phyloP scores from a whole-genome alignment of 2,797 vertebrate genomes.

The Xyrichtys novacula region DNA sequence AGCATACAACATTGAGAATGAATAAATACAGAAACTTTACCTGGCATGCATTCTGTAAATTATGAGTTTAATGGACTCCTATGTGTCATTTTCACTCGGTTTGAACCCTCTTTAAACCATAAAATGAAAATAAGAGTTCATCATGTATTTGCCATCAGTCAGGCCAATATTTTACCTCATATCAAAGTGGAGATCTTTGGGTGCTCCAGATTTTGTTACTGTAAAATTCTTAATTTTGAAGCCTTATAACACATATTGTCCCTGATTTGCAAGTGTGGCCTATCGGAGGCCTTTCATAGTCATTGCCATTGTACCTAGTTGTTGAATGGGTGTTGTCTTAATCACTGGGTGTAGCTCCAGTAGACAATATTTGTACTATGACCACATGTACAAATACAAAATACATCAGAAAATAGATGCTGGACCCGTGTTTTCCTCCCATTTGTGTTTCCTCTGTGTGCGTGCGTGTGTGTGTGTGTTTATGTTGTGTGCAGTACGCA shows the following conservation, averaged over 20 bases:
- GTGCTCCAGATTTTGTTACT: neutral
- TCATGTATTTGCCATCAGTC: neutral
- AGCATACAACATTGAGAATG: neutral
- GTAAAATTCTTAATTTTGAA: neutral
- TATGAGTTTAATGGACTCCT: neutral
- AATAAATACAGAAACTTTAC: neutral
- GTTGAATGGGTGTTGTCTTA: constrained; percentile 47
- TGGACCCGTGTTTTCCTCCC: constrained; percentile 47
- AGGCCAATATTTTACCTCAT: neutral
- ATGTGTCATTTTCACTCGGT: neutral
- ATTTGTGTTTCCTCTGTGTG: constrained; percentile 31
- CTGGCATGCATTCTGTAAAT: constrained; percentile 1
- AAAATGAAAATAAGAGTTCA: neutral
- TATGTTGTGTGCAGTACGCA: constrained; percentile 22
- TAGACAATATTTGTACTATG: constrained; percentile 63
- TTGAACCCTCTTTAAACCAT: neutral
- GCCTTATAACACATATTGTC: neutral
- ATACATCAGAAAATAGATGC: constrained; percentile 42
- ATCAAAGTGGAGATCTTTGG: neutral
- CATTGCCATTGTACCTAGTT: constrained; percentile 13
- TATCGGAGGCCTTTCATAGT: neutral
- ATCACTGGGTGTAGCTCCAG: constrained; percentile 62
- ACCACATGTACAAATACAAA: constrained; percentile 47
- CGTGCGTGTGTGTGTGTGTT: constrained; percentile 19
- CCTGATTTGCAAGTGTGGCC: neutral